These are phyloP conservation scores for Papilio helenus DNA, from an alignment of 1,140 invertebrate species.

Conservation along the genomic window DNA sequence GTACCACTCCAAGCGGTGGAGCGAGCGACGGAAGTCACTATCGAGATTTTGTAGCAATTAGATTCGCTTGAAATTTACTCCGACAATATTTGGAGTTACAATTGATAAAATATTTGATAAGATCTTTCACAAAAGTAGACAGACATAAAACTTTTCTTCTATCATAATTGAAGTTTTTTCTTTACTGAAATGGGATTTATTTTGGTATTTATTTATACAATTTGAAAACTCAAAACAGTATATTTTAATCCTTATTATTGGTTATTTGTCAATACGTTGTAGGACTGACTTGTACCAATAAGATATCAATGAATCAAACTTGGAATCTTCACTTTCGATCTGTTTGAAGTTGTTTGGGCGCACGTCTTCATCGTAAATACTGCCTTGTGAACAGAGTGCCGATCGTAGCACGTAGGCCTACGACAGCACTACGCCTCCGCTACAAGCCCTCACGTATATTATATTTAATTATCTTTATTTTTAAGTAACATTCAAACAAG, in stretches of 20 bases:
- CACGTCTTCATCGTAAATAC: slow-evolving; percentile 4
- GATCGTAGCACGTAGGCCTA: neutral
- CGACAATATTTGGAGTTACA: neutral
- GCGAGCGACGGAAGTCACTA: neutral
- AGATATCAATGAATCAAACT: neutral
- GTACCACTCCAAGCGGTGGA: neutral
- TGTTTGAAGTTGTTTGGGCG: slow-evolving; percentile 17
- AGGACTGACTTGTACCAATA: neutral
- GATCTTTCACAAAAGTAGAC: neutral
- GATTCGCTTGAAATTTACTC: neutral
- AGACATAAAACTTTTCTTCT: too few species aligned
- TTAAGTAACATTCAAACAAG: too few species aligned
- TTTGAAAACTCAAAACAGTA: neutral
- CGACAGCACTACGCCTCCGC: neutral
- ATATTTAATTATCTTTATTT: neutral
- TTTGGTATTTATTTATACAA: neutral
- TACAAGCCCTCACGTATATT: neutral
- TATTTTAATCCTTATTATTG: neutral
- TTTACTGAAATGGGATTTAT: too few species aligned
- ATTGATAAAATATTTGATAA: neutral
- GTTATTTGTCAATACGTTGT: neutral
- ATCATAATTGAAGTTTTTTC: too few species aligned
- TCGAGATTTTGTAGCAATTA: slow-evolving; percentile 12
- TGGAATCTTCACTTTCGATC: neutral
- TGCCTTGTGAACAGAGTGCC: slow-evolving; percentile 7